These are phyloP conservation scores for Amyelois transitella DNA, from an alignment of 1,140 invertebrate genomes.

Conservation along the genomic window DNA sequence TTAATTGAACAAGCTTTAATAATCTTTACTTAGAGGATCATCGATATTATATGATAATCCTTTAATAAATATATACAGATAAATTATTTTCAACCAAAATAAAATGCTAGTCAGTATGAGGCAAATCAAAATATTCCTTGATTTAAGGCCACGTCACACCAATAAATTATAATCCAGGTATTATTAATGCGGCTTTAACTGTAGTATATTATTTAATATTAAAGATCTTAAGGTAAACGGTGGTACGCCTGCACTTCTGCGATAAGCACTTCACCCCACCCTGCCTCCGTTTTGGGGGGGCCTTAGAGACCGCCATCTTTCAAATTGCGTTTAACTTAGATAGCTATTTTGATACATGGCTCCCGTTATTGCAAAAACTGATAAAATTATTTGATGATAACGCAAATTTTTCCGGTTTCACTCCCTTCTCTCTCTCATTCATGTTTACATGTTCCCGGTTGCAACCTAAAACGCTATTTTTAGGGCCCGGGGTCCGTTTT, in stretches of 20 bases:
- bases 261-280: constrained; percentile 57
- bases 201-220: constrained; percentile 73
- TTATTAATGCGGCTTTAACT: constrained; percentile 57
- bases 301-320: constrained; percentile 69
- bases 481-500: too few relatives aligned
- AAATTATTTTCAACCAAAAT: too few relatives aligned
- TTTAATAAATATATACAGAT: too few relatives aligned
- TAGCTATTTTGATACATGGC: constrained; percentile 71
- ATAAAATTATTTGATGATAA: constrained; percentile 28
- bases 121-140: constrained; percentile 1
- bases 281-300: constrained; percentile 49
- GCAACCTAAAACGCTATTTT: too few relatives aligned
- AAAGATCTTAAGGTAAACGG: constrained; percentile 73
- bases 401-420: neutral
- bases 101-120: neutral
- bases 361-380: constrained; percentile 64
- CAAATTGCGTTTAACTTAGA: constrained; percentile 71
- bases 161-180: constrained; percentile 48
- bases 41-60: neutral
- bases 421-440: too few relatives aligned
- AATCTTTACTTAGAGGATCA: too few relatives aligned
- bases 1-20: too few relatives aligned
- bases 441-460: too few relatives aligned
- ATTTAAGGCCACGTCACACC: constrained; percentile 11
- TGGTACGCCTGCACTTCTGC: constrained; percentile 64